Evolutionary conservation across 2,888 invertebrate species (phyloP).

Genomic region (Tuberolachnus salignus): DNA sequence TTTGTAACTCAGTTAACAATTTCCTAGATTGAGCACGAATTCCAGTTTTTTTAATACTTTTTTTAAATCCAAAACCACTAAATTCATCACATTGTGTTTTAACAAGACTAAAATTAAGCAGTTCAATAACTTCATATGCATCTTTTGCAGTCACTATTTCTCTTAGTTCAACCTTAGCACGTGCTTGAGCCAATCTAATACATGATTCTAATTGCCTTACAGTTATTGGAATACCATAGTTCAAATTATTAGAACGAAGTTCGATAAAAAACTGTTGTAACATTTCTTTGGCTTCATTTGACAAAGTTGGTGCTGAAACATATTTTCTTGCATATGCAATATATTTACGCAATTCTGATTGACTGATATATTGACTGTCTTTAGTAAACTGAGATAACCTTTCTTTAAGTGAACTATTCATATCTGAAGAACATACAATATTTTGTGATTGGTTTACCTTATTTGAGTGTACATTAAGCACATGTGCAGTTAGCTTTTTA

Average conservation of each 20-base stretch:
- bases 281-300: conserved; percentile 72
- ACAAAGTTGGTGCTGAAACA: conserved; percentile 77
- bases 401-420: conserved; percentile 28
- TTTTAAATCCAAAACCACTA: conserved; percentile 55
- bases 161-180: conserved; percentile 85
- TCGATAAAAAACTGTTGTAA: conserved; percentile 82
- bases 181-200: conserved; percentile 81
- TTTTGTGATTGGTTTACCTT: not conserved
- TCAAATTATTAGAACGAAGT: conserved; percentile 73
- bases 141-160: conserved; percentile 80
- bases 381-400: conserved; percentile 37
- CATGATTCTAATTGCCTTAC: conserved; percentile 88
- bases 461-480: conserved; percentile 39
- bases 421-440: not conserved
- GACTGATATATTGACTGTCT: conserved; percentile 30
- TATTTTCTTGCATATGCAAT: conserved; percentile 89
- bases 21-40: conserved; percentile 36
- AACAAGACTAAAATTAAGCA: conserved; percentile 79
- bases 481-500: conserved; percentile 42
- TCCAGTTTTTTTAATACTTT: conserved; percentile 39
- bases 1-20: conserved; percentile 32
- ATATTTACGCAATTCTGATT: conserved; percentile 75
- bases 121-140: conserved; percentile 83
- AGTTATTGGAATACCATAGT: conserved; percentile 79
- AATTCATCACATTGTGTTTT: conserved; percentile 74